Base-by-base conservation (phyloP, 2,113 vertebrate species). In the Centropus bengalensis region DNA sequence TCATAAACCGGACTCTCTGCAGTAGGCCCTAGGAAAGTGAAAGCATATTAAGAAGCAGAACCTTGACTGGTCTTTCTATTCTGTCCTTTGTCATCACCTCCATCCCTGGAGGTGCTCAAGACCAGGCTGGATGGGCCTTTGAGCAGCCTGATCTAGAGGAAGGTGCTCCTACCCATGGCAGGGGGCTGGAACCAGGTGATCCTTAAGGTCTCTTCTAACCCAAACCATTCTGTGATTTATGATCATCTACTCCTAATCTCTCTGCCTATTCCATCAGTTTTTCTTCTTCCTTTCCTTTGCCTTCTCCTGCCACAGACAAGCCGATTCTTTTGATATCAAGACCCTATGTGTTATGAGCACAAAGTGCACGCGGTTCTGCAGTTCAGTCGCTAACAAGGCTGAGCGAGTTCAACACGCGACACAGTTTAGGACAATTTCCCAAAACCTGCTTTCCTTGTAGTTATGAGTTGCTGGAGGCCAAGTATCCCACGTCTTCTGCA, bases 381-480 rank as follows among this genome's bases (percentile, higher is more conserved):
- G 45, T 84, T 87, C 55, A n/a, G 0, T 5, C 5, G 51, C 55
- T 51, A 20, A 33, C 17, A 54, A 38, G 51, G 49, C 55, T 69
- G 82, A 84, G 32, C 32, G 28, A 55, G 56, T 84, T 84, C 54
- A 62, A 8, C 0, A 0, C 33, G 23, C 44, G 40, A 17, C 42
- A 8, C 2, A 2, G n/a, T 60, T 62, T 3, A 1, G 42, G 14
- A 38, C 17, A 10, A 21, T 36, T 75, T 94, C 49, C 60, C 52
- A 24, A 51, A 80, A 81, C 8, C 52, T 56, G 36, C 28, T 14
- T 76, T 15, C 23, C 17, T 66, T 83, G 55, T 40, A 47, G 33
- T 63, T 73, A 45, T 0, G 7, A n/a, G 10, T 13, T n/a, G 10
- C 45, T 44, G 44, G 51, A 85, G 77, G 51, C 21, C 0, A 0